Evolutionary conservation across 1,140 invertebrate species (phyloP), one percentile per base, ranked within the genome.

Genomic region (Drosophila melanica): DNA sequence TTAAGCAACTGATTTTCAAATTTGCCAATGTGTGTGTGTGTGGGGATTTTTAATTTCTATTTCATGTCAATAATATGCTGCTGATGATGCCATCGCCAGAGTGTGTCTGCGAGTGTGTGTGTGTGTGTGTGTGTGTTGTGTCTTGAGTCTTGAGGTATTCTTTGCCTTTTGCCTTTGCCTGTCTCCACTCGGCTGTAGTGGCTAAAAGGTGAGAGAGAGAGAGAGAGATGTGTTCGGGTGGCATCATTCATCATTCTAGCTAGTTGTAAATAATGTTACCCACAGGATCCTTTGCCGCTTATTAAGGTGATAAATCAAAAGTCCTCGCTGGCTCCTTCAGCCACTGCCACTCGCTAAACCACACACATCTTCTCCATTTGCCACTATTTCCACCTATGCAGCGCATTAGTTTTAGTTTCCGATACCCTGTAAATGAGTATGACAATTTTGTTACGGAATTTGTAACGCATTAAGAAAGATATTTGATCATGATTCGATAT

Each of bases 241-340:
- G 68, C 54, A 79, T 87, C 82, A 87, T 87, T 82, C 82, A 87
- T 89, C 84, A 87, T 87, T 78, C 71, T 53, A 50, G 71, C 55
- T 89, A 87, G 82, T 87, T 87, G 82, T 87, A 87, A 87, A 82
- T 89, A 87, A 87, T 89, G 82, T 84, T 87, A 77, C 82, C 82
- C 82, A 77, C 76, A 87, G 84, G 82, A 87, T 79, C 82, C 69
- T 65, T 87, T 75, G 60, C 44, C 63, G 82, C 80, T 89, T 82
- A 84, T 89, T 89, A 84, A 79, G 82, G 82, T 81, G 84, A 87
- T 87, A 87, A 87, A 87, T 87, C 82, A 87, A 87, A 82, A 81
- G 76, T 59, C 48, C 45, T 59, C 9, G 9, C 48, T 27, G 33
- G 10, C 45, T 7, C 10, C 27, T 20, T 18, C 14, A 18, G 33